Base-by-base conservation (phyloP, 2,888 invertebrate genomes). In the Drosophila testacea region DNA sequence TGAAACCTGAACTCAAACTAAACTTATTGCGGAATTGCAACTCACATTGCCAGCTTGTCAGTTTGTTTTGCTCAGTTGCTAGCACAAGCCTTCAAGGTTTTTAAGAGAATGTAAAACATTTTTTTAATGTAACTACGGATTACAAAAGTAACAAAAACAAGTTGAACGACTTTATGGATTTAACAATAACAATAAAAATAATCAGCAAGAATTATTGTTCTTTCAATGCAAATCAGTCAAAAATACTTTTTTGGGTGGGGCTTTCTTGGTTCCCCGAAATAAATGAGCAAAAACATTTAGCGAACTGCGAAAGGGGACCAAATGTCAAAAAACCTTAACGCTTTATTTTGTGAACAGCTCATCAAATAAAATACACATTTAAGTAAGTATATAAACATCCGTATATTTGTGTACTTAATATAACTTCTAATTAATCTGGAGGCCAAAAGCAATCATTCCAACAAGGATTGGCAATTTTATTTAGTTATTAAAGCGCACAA, bases 61-160 rank as follows among this genome's bases (percentile, higher is more conserved):
- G 36, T n/a, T 22, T 57, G 38, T 22, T 34, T 55, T 50, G 34
- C 38, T 46, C 48, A 66, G 65, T 39, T 52, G 13, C 38, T 44
- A 42, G 69, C 64, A 42, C 50, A 64, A 65, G 57, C 69, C 59
- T 50, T 67, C 83, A 84, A 80, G 81, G 89, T 68, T 78, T 67
- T 68, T 64, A 67, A 83, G 88, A 83, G 90, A 88, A 86, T 88
- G 88, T 83, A 78, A 77, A 52, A 62, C 75, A 74, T 79, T 74
- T 63, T 73, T 73, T 73, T 41, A 22, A 47, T 69, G 69, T 66
- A 76, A 72, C 73, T 68, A 77, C 63, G 51, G 48, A 67, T 70
- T 72, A 73, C 69, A 72, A 68, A 59, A 71, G 64, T 56, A 66
- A 61, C 65, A 51, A 81, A 90, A 90, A 88, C 88, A 69, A 66